phyloP scores from a whole-genome alignment of 2,797 vertebrate genomes.

The Catharus ustulatus region DNA sequence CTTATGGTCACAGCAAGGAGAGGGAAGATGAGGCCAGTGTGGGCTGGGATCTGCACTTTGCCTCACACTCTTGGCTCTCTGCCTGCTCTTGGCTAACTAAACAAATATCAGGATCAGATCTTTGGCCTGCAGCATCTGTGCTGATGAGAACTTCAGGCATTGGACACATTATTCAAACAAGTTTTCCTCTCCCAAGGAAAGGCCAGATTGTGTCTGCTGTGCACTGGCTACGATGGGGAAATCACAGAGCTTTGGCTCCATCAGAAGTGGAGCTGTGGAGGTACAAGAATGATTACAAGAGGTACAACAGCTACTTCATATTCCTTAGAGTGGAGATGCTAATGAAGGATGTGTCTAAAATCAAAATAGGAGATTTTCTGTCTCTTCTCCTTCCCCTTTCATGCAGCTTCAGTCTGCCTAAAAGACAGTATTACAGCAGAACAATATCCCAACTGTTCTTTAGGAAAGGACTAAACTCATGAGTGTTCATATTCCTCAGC shows the following conservation, averaged over 20 bases:
- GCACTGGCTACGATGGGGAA: neutral
- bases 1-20: neutral
- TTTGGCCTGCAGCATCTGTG: conserved; percentile 8
- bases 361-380: neutral
- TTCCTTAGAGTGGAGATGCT: neutral
- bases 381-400: neutral
- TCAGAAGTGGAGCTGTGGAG: neutral
- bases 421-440: neutral
- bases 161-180: neutral
- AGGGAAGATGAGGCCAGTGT: neutral
- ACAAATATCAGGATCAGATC: neutral
- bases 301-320: neutral
- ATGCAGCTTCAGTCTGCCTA: neutral
- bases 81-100: neutral
- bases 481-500: accelerated
- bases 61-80: neutral
- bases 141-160: neutral
- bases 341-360: neutral
- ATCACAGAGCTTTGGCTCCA: neutral
- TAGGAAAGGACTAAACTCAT: neutral
- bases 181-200: neutral
- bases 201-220: neutral
- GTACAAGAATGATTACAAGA: accelerated
- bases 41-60: neutral
- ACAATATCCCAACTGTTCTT: neutral